Evolutionary conservation across 2,113 vertebrate species (phyloP).

Genomic region (Acinonyx jubatus): DNA sequence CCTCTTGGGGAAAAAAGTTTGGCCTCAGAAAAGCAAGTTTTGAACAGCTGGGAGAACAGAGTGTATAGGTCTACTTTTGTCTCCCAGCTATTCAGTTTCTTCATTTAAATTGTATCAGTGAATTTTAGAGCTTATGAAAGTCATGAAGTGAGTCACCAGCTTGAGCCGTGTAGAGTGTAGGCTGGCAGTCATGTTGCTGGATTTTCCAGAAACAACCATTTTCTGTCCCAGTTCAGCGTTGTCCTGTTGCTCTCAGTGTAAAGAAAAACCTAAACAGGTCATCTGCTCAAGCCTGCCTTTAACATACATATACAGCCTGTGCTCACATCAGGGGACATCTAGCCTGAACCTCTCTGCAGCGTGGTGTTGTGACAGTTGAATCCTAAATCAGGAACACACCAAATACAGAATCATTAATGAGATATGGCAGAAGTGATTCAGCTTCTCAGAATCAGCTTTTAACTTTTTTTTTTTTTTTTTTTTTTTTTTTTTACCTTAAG

Average conservation of each 20-base stretch:
- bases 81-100: neutral
- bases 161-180: neutral
- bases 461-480: neutral
- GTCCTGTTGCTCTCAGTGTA: neutral
- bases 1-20: neutral
- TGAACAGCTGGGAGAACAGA: neutral
- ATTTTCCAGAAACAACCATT: neutral
- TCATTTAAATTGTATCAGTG: constrained; percentile 22
- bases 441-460: neutral
- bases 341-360: neutral
- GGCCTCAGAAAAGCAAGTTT: neutral
- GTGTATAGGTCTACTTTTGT: neutral
- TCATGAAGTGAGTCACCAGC: neutral
- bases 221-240: neutral
- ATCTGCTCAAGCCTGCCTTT: neutral
- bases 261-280: neutral
- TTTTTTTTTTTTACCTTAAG: neutral
- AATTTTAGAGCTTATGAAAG: constrained; percentile 21
- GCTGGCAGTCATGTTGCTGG: neutral
- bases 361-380: neutral
- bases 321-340: neutral
- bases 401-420: neutral
- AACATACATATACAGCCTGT: too few species aligned
- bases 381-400: neutral
- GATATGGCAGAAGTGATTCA: neutral